phyloP scores from a whole-genome alignment of 2,888 invertebrate species.

The Oxycera nigricornis region DNA sequence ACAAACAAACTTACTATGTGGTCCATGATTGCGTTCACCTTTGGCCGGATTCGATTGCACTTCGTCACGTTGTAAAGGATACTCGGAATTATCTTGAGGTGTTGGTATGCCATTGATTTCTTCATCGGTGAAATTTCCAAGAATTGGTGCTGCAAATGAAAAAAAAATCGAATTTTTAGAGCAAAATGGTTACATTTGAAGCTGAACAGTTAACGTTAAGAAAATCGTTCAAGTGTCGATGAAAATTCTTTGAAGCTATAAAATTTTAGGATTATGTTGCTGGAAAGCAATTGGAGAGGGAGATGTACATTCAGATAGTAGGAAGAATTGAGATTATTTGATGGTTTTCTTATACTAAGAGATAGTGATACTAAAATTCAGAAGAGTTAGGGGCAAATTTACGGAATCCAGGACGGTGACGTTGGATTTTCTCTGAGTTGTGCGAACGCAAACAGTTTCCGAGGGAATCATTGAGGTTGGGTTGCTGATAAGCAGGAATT shows the following conservation, averaged over 20 bases:
- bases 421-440: too few species aligned
- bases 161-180: constrained; percentile 22
- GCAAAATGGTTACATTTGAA: background rate
- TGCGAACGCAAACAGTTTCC: too few species aligned
- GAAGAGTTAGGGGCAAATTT: too few species aligned
- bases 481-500: too few species aligned
- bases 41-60: constrained; percentile 68
- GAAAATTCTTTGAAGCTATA: constrained; percentile 3
- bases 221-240: background rate
- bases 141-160: constrained; percentile 64
- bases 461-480: too few species aligned
- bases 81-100: constrained; percentile 66
- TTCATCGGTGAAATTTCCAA: constrained; percentile 70
- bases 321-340: background rate
- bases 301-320: constrained; percentile 8
- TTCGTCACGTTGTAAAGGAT: constrained; percentile 73
- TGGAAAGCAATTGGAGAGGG: constrained; percentile 6
- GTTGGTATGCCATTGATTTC: constrained; percentile 61
- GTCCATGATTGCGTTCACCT: constrained; percentile 64
- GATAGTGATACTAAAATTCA: too few species aligned
- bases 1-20: constrained; percentile 55
- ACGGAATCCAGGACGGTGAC: too few species aligned
- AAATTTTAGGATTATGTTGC: constrained; percentile 8
- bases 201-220: too few species aligned
- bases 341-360: too few species aligned